Evolutionary conservation across 2,888 invertebrate species (phyloP).

Genomic region (Osmoderma eremita): DNA sequence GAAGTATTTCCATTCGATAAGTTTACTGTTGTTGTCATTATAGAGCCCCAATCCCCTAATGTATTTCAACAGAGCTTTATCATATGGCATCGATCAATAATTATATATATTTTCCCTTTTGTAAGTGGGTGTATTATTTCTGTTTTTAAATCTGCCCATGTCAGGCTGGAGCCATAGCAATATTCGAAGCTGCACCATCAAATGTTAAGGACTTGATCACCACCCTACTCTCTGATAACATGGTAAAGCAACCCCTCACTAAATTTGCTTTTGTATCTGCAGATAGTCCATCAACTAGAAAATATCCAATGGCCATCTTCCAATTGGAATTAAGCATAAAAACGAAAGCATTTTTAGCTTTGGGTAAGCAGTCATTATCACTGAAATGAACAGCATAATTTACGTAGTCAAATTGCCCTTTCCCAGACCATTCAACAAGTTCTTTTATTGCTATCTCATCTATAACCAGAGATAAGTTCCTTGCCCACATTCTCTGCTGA

Average conservation of each 20-base stretch:
- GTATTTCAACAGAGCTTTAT: slow-evolving; percentile 49
- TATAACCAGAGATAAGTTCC: slow-evolving; percentile 30
- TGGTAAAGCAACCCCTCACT: slow-evolving; percentile 43
- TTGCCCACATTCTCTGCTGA: too few relatives aligned
- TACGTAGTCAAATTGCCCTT: too few relatives aligned
- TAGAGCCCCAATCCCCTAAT: slow-evolving; percentile 42
- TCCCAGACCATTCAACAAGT: too few relatives aligned
- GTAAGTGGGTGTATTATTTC: slow-evolving; percentile 48
- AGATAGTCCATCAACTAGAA: slow-evolving; percentile 43
- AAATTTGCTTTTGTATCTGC: slow-evolving; percentile 42
- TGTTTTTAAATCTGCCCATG: slow-evolving; percentile 32
- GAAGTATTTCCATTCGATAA: slow-evolving; percentile 47
- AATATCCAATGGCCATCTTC: slow-evolving; percentile 52
- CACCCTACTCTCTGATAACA: slow-evolving; percentile 46
- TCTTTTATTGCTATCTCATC: too few relatives aligned
- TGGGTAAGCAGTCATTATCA: too few relatives aligned
- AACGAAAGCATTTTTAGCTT: slow-evolving; percentile 38
- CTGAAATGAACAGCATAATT: too few relatives aligned
- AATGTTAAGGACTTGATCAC: slow-evolving; percentile 48
- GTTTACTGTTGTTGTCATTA: slow-evolving; percentile 38
- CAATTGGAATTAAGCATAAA: slow-evolving; percentile 51
- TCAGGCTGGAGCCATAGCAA: slow-evolving; percentile 35
- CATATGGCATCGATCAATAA: slow-evolving; percentile 50
- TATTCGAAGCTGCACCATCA: slow-evolving; percentile 49
- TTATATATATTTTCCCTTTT: slow-evolving; percentile 44